These are phyloP conservation scores for Athalia circularis DNA, from an alignment of 2,888 invertebrate genomes.

Conservation along the genomic window DNA sequence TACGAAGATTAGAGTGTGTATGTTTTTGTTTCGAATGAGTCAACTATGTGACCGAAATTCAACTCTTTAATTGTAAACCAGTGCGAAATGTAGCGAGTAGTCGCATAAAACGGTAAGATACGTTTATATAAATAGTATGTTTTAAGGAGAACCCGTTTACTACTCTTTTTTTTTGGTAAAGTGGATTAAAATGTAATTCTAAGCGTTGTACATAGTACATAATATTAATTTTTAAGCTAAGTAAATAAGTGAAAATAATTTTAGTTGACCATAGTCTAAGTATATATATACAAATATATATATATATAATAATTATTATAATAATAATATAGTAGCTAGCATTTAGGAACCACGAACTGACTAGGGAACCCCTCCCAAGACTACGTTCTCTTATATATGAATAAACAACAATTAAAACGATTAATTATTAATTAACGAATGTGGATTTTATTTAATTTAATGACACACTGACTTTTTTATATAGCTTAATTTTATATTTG, in stretches of 20 bases:
- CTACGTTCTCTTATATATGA: constrained; percentile 71
- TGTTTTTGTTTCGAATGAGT: constrained; percentile 72
- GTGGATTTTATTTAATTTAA: constrained; percentile 69
- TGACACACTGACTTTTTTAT: constrained; percentile 65
- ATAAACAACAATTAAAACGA: constrained; percentile 64
- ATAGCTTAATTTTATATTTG: constrained; percentile 72
- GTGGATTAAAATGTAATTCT: constrained; percentile 62
- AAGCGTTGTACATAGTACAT: constrained; percentile 73
- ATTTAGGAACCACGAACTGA: constrained; percentile 71
- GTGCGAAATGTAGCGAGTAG: constrained; percentile 53
- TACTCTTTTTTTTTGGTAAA: constrained; percentile 60
- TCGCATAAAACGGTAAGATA: constrained; percentile 39
- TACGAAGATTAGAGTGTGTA: constrained; percentile 68
- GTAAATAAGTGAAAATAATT: constrained; percentile 60
- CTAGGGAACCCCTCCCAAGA: constrained; percentile 67
- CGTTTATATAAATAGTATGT: constrained; percentile 43
- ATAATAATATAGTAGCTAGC: constrained; percentile 69
- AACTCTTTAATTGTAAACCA: constrained; percentile 49
- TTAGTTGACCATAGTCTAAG: constrained; percentile 35
- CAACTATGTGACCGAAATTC: constrained; percentile 61
- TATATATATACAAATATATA: constrained; percentile 10
- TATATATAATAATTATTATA: constrained; percentile 13
- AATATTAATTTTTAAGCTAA: constrained; percentile 71
- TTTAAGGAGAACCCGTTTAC: constrained; percentile 33
- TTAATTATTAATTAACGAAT: constrained; percentile 65